These are phyloP conservation scores for Onychomys arenicola DNA, from an alignment of 2,797 vertebrate species.

Conservation along the genomic window DNA sequence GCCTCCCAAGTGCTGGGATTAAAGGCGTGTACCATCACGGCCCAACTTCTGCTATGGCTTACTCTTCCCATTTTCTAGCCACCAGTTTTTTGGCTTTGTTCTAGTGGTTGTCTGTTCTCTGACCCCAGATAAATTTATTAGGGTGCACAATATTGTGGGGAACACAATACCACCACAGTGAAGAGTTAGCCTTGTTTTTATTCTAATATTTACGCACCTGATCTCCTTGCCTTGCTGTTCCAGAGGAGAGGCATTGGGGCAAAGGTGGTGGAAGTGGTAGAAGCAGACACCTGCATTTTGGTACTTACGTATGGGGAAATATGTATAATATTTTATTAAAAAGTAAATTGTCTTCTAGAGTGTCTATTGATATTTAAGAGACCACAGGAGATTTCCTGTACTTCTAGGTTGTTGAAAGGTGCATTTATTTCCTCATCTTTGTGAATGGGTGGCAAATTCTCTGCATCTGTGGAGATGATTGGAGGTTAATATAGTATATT, in stretches of 20 bases:
- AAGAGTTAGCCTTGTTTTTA: neutral
- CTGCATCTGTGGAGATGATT: neutral
- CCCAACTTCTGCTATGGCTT: too few relatives aligned
- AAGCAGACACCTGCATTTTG: neutral
- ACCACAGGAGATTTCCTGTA: neutral
- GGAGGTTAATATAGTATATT: neutral
- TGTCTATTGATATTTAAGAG: neutral
- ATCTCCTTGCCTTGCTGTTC: neutral
- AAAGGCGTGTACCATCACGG: too few relatives aligned
- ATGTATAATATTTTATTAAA: neutral
- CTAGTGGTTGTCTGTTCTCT: too few relatives aligned
- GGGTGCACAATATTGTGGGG: too few relatives aligned
- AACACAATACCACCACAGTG: too few relatives aligned
- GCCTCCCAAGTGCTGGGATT: too few relatives aligned
- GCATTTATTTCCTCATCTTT: neutral
- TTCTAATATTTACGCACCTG: neutral
- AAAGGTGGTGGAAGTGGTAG: neutral
- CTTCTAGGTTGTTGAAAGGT: neutral
- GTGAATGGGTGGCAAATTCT: slow-evolving; percentile 17
- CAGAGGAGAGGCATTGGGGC: neutral
- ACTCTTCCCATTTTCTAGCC: too few relatives aligned
- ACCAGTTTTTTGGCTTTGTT: too few relatives aligned
- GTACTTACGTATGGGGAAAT: neutral
- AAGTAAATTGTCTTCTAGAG: neutral
- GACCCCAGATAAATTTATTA: too few relatives aligned